Evolutionary conservation across 2,888 invertebrate genomes (phyloP).

Genomic region (Zelleria hepariella): DNA sequence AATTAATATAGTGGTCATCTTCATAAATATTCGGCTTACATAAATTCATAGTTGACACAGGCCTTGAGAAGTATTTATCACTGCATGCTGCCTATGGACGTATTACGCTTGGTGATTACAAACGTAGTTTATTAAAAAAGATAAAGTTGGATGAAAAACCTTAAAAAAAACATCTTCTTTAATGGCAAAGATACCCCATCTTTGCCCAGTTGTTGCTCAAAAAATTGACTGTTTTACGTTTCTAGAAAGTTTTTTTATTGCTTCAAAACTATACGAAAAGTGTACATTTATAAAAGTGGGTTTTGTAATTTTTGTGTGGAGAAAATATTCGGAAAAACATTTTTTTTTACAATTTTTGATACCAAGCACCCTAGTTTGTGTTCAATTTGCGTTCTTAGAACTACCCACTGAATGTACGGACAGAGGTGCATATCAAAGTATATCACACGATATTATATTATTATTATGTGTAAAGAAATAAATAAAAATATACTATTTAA

Average conservation of each 20-base stretch:
- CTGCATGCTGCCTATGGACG: too few relatives aligned
- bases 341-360: slow-evolving; percentile 38
- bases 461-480: background rate
- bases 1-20: background rate
- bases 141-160: too few relatives aligned
- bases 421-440: slow-evolving; percentile 45
- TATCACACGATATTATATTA: slow-evolving; percentile 25
- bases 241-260: background rate
- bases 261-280: background rate
- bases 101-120: too few relatives aligned
- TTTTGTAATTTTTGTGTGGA: slow-evolving; percentile 15
- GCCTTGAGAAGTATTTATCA: too few relatives aligned
- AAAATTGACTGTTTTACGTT: background rate
- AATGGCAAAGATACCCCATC: too few relatives aligned
- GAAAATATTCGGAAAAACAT: background rate
- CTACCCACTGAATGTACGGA: slow-evolving; percentile 18
- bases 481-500: background rate
- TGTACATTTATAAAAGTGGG: slow-evolving; percentile 15
- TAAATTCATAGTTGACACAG: too few relatives aligned
- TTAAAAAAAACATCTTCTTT: too few relatives aligned
- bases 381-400: slow-evolving; percentile 15
- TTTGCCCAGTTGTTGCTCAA: too few relatives aligned
- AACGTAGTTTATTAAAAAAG: too few relatives aligned
- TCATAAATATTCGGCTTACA: too few relatives aligned
- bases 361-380: slow-evolving; percentile 22